Evolutionary conservation across 2,113 vertebrate species (phyloP).

Genomic region (Oncorhynchus masou): DNA sequence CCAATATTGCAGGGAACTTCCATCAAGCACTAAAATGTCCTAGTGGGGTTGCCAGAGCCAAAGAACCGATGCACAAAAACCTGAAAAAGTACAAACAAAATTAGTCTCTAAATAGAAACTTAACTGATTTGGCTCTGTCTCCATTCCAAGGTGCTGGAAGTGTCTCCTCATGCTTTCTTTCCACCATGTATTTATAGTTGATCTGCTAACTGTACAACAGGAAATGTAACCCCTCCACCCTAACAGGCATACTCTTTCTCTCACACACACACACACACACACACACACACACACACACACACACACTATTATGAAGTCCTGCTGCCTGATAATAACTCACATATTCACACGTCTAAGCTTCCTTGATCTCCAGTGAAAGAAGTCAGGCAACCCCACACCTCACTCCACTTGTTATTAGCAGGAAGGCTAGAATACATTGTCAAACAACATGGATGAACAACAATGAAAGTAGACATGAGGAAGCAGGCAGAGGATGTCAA

Average conservation of each 20-base stretch:
- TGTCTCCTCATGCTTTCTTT: conserved; percentile 36
- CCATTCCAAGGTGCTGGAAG: neutral
- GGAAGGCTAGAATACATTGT: conserved; percentile 23
- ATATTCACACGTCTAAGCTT: conserved; percentile 28
- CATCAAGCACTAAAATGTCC: conserved; percentile 10
- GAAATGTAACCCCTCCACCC: conserved; percentile 50
- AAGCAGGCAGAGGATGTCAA: neutral
- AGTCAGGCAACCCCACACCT: neutral
- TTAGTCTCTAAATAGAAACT: neutral
- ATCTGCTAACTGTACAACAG: conserved; percentile 48
- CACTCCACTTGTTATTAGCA: conserved; percentile 19
- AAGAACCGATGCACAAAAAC: neutral
- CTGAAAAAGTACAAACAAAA: neutral
- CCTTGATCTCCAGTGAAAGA: neutral
- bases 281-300: conserved; percentile 22
- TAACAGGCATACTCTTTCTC: conserved; percentile 6
- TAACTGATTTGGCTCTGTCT: conserved; percentile 4
- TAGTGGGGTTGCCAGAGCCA: neutral
- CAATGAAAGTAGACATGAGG: conserved; percentile 6
- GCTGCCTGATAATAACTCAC: conserved; percentile 1
- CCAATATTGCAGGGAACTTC: conserved; percentile 26
- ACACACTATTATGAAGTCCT: conserved; percentile 12
- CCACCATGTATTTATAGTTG: conserved; percentile 50
- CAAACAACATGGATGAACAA: conserved; percentile 26
- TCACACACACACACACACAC: conserved; percentile 8